These are phyloP conservation scores for Bubalus kerabau DNA, from an alignment of 2,113 vertebrate genomes.

Conservation along the genomic window DNA sequence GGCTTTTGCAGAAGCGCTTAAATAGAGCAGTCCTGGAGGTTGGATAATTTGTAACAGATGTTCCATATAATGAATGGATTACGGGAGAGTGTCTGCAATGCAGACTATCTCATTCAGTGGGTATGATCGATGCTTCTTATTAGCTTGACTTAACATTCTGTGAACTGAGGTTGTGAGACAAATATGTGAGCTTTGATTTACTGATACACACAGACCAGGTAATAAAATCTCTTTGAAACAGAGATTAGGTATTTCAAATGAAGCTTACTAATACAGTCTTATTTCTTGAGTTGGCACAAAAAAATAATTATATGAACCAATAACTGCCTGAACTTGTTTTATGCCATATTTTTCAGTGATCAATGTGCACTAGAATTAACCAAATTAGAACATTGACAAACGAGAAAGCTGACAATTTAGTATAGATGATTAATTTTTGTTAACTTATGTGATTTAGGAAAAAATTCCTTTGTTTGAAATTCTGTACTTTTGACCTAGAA, in stretches of 20 bases:
- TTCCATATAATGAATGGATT: background rate
- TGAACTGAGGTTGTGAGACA: conserved; percentile 46
- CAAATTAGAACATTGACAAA: conserved; percentile 40
- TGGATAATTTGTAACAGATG: conserved; percentile 45
- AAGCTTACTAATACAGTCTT: conserved; percentile 54
- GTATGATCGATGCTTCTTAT: conserved; percentile 12
- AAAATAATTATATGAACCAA: conserved; percentile 61
- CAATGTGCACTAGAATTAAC: conserved; percentile 45
- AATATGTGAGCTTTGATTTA: conserved; percentile 42
- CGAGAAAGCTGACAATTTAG: background rate
- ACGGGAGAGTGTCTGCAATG: background rate
- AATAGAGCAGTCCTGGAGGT: conserved; percentile 12
- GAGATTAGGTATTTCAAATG: conserved; percentile 52
- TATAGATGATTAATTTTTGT: background rate
- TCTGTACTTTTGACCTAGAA: conserved; percentile 21
- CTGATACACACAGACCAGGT: conserved; percentile 33
- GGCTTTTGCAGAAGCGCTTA: conserved; percentile 13
- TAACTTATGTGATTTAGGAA: background rate
- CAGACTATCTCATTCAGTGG: background rate
- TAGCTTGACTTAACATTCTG: conserved; percentile 30
- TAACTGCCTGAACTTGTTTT: conserved; percentile 34
- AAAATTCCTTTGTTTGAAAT: background rate
- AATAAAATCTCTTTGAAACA: conserved; percentile 37
- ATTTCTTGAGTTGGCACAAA: conserved; percentile 40
- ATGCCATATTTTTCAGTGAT: conserved; percentile 38